These are phyloP conservation scores for Macrotrachela quadricornifera DNA, from an alignment of 1,140 invertebrate species.

Conservation along the genomic window DNA sequence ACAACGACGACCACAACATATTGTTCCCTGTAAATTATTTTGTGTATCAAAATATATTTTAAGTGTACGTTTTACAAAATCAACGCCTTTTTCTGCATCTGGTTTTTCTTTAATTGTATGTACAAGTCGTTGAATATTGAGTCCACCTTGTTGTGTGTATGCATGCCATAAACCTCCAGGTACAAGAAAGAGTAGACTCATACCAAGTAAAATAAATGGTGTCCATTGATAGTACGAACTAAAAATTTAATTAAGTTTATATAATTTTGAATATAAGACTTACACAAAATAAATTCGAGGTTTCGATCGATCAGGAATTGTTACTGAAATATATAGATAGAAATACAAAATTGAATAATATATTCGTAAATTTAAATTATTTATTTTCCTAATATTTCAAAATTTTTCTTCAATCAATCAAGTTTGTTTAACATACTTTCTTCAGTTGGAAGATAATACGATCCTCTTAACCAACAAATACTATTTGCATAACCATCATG, in stretches of 20 bases:
- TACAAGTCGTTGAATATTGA: constrained; percentile 21
- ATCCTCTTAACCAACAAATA: constrained; percentile 33
- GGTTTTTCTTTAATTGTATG: constrained; percentile 25
- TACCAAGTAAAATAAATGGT: too few relatives aligned
- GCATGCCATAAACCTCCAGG: too few relatives aligned
- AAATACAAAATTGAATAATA: constrained; percentile 24
- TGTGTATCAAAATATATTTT: too few relatives aligned
- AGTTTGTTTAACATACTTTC: background rate
- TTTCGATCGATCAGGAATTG: background rate
- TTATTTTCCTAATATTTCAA: constrained; percentile 30
- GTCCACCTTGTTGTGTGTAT: constrained; percentile 11
- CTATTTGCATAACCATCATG: constrained; percentile 21
- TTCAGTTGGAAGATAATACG: constrained; percentile 22
- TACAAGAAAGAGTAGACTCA: too few relatives aligned
- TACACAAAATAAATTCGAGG: background rate
- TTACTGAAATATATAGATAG: constrained; percentile 13
- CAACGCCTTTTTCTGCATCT: constrained; percentile 26
- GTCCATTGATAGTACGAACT: too few relatives aligned
- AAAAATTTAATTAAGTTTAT: too few relatives aligned
- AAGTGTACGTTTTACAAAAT: constrained; percentile 15
- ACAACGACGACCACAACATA: constrained; percentile 17
- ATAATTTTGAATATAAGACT: too few relatives aligned
- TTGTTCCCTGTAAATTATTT: constrained; percentile 16
- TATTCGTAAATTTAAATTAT: constrained; percentile 22
- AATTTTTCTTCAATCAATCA: too few relatives aligned